phyloP scores from a whole-genome alignment of 2,797 vertebrate genomes.

The Delichon dasypus region DNA sequence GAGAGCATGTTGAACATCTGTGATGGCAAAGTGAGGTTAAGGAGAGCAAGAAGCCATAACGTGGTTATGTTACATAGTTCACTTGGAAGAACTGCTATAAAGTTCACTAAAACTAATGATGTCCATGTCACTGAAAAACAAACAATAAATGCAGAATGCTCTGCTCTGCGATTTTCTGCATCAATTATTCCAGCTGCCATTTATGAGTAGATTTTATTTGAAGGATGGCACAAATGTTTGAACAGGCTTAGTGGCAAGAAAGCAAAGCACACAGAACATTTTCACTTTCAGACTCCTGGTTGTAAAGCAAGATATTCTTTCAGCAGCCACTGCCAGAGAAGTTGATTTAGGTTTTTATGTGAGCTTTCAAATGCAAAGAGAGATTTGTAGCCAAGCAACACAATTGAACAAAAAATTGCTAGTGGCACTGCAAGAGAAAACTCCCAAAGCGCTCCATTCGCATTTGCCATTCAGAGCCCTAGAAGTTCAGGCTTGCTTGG shows the following conservation, averaged over 20 bases:
- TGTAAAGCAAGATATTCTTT: background rate
- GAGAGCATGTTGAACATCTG: background rate
- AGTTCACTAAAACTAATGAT: background rate
- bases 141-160: background rate
- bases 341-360: background rate
- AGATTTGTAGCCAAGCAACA: background rate
- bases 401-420: background rate
- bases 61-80: background rate
- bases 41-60: background rate
- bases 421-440: background rate
- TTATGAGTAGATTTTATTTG: background rate
- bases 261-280: background rate
- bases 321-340: background rate
- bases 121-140: background rate
- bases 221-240: background rate
- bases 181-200: background rate
- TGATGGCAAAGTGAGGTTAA: background rate
- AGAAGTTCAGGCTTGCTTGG: background rate
- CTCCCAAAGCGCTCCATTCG: background rate
- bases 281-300: background rate
- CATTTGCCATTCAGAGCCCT: background rate
- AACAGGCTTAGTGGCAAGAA: background rate
- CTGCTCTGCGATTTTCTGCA: background rate
- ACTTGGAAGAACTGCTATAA: background rate
- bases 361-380: background rate